These are phyloP conservation scores for Coboldia fuscipes DNA, from an alignment of 1,140 invertebrate species.

Conservation along the genomic window DNA sequence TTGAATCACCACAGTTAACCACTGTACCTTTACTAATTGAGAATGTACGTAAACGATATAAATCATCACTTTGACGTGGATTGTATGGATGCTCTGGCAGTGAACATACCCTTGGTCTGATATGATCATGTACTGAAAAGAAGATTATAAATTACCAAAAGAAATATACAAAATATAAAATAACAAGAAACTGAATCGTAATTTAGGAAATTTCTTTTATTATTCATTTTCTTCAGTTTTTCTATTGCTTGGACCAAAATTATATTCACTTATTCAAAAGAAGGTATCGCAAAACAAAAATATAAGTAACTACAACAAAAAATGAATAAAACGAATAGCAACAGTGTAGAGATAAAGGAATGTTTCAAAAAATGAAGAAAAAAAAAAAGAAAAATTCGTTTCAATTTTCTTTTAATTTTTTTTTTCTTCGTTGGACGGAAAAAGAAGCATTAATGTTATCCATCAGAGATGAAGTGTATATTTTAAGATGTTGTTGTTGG, in stretches of 20 bases:
- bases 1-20: constrained; percentile 74
- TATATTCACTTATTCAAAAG: too few relatives aligned
- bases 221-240: too few relatives aligned
- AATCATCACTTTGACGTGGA: constrained; percentile 53
- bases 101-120: constrained; percentile 60
- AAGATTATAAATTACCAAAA: constrained; percentile 1
- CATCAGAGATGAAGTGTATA: not conserved
- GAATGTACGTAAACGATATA: constrained; percentile 71
- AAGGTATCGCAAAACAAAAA: too few relatives aligned
- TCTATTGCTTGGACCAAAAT: too few relatives aligned
- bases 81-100: constrained; percentile 65
- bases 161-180: not conserved
- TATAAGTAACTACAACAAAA: too few relatives aligned
- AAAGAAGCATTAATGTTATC: not conserved
- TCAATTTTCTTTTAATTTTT: not conserved
- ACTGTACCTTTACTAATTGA: constrained; percentile 68
- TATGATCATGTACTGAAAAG: constrained; percentile 51
- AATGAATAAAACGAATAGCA: not conserved
- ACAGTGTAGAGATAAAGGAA: not conserved
- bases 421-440: too few relatives aligned
- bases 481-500: not conserved
- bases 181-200: not conserved
- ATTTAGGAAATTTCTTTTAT: too few relatives aligned
- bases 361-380: not conserved
- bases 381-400: not conserved